Percentiles rank a stretch among this genome's conserved stretches.
phyloP scores from a whole-genome alignment of 2,797 vertebrate species.

The Lerista edwardsae region DNA sequence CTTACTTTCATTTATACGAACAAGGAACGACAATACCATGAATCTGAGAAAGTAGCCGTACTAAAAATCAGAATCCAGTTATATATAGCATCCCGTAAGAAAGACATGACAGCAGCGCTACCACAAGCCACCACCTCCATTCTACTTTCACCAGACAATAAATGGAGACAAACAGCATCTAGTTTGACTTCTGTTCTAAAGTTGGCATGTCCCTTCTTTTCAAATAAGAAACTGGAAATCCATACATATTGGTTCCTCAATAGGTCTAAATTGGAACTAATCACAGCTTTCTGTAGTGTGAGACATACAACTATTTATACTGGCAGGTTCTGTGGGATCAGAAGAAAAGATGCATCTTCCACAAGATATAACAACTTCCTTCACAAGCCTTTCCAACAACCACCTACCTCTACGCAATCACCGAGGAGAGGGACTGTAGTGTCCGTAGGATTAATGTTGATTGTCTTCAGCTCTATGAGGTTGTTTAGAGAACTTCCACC shows the following conservation, averaged over 20 bases:
- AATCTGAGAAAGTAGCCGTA: neutral
- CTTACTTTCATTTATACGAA: neutral
- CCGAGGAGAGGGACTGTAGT: slow-evolving; percentile 90
- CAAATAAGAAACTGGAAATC: neutral
- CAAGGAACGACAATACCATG: neutral
- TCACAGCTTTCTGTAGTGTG: neutral
- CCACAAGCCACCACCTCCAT: neutral
- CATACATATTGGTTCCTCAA: neutral
- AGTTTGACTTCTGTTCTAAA: neutral
- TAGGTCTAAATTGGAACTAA: neutral
- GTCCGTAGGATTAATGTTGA: slow-evolving; percentile 96
- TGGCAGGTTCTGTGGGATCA: neutral
- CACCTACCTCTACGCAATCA: slow-evolving; percentile 91
- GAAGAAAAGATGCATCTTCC: no score
- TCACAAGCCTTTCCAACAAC: neutral
- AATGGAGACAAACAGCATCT: neutral
- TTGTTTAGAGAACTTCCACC: slow-evolving; percentile 98
- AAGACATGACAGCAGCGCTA: no score
- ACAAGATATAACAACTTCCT: neutral
- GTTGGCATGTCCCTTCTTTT: neutral
- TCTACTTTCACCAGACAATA: neutral
- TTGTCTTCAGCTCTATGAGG: slow-evolving; percentile 94
- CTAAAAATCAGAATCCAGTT: neutral
- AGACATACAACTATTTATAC: neutral
- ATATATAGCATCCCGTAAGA: no score